phyloP scores from a whole-genome alignment of 2,888 invertebrate genomes.

The Phrixothrix hirtus region DNA sequence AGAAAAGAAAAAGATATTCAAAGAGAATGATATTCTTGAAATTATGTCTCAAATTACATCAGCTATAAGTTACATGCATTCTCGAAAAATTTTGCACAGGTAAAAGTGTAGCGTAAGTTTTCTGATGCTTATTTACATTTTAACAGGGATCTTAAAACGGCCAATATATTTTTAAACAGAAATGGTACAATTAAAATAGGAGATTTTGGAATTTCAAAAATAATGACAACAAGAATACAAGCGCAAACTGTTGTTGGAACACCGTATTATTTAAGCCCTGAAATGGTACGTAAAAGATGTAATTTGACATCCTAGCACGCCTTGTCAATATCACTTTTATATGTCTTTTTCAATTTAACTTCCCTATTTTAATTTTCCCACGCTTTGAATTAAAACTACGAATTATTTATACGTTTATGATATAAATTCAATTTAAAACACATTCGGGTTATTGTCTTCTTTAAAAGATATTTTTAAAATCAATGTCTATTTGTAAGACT shows the following conservation, averaged over 20 bases:
- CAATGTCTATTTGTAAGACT: too few species aligned
- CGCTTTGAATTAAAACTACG: too few species aligned
- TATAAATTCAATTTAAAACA: neutral
- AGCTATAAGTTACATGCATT: slow-evolving; percentile 72
- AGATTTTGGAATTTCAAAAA: slow-evolving; percentile 77
- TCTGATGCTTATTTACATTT: neutral
- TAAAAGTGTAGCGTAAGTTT: slow-evolving; percentile 33
- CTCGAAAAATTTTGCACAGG: slow-evolving; percentile 67
- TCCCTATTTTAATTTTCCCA: too few species aligned
- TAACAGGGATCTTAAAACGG: slow-evolving; percentile 71
- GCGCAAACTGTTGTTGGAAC: slow-evolving; percentile 74
- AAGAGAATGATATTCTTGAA: slow-evolving; percentile 65
- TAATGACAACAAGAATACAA: slow-evolving; percentile 67
- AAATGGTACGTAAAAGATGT: too few species aligned
- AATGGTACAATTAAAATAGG: slow-evolving; percentile 70
- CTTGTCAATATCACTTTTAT: too few species aligned
- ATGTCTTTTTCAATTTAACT: too few species aligned
- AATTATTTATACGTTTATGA: too few species aligned
- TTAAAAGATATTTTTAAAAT: too few species aligned
- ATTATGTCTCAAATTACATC: slow-evolving; percentile 70
- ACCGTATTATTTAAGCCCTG: slow-evolving; percentile 75
- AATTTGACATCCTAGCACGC: too few species aligned
- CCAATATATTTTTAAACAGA: slow-evolving; percentile 72
- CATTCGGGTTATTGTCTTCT: neutral
- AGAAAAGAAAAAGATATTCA: slow-evolving; percentile 53